Evolutionary conservation across 2,797 vertebrate species (phyloP).

Genomic region (Mycteria americana): DNA sequence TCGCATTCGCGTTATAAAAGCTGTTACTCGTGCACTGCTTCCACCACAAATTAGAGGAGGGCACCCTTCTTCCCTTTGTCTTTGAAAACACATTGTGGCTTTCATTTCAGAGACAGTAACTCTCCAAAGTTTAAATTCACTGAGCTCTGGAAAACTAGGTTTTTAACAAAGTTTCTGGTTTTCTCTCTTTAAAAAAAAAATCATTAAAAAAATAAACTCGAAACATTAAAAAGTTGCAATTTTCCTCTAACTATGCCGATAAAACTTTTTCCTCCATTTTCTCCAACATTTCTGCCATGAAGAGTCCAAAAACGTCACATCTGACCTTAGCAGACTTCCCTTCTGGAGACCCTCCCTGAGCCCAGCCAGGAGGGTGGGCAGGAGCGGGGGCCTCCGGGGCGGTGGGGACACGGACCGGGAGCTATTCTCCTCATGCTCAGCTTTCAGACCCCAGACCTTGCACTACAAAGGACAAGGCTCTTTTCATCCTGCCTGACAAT

Average conservation of each 20-base stretch:
- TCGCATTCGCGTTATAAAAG: not conserved
- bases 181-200: not conserved
- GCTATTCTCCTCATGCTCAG: not conserved
- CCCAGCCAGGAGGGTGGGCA: not conserved
- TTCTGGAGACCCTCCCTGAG: not conserved
- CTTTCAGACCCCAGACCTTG: not conserved
- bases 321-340: not conserved
- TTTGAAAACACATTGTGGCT: not conserved
- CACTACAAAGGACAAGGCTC: not conserved
- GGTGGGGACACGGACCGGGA: not conserved
- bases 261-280: not conserved
- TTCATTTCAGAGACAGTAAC: not conserved
- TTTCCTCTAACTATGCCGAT: not conserved
- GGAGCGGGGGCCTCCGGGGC: not conserved
- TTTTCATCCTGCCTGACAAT: constrained; percentile 24
- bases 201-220: not conserved
- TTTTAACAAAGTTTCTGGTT: not conserved
- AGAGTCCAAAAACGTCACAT: not conserved
- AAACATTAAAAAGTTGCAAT: not conserved
- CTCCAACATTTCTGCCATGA: not conserved
- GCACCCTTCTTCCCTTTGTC: not conserved
- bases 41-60: not conserved
- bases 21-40: not conserved
- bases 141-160: not conserved
- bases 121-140: not conserved